These are phyloP conservation scores for Salvelinus alpinus DNA, from an alignment of 2,113 vertebrate genomes.

Conservation along the genomic window DNA sequence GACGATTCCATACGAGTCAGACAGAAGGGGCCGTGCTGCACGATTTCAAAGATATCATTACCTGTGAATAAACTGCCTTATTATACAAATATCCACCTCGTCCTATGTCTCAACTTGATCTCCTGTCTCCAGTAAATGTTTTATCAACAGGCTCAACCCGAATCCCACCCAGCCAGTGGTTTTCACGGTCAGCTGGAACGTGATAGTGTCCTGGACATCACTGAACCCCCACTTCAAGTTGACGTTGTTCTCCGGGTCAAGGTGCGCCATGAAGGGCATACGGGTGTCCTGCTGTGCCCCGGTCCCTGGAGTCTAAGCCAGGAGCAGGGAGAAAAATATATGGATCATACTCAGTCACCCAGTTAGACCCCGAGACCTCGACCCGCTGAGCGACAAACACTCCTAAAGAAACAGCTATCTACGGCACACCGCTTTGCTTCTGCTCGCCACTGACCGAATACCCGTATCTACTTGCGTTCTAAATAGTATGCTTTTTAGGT, in stretches of 20 bases:
- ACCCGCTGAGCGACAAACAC: background rate
- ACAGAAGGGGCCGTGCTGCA: no score
- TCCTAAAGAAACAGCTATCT: slow-evolving; percentile 30
- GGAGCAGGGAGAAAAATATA: slow-evolving; percentile 33
- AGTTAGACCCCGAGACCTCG: background rate
- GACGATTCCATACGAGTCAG: no score
- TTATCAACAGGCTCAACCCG: slow-evolving; percentile 77
- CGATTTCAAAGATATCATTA: no score
- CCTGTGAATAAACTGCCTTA: no score
- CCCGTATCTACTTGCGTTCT: no score
- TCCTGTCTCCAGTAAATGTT: no score
- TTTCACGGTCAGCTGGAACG: slow-evolving; percentile 69
- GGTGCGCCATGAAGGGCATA: slow-evolving; percentile 68
- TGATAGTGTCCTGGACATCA: slow-evolving; percentile 60
- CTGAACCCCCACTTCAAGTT: slow-evolving; percentile 75
- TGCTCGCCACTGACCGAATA: no score
- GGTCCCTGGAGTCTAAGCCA: slow-evolving; percentile 10
- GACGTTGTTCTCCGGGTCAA: slow-evolving; percentile 60
- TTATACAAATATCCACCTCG: no score
- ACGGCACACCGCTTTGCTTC: no score
- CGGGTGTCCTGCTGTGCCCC: slow-evolving; percentile 18
- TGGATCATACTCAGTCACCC: slow-evolving; percentile 43
- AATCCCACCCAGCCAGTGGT: slow-evolving; percentile 78
- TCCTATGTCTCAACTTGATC: no score
- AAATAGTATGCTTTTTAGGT: no score